Percentiles rank a stretch among this genome's conserved stretches.
These are phyloP conservation scores for Takifugu ocellatus DNA, from an alignment of 2,797 vertebrate species.

Conservation along the genomic window DNA sequence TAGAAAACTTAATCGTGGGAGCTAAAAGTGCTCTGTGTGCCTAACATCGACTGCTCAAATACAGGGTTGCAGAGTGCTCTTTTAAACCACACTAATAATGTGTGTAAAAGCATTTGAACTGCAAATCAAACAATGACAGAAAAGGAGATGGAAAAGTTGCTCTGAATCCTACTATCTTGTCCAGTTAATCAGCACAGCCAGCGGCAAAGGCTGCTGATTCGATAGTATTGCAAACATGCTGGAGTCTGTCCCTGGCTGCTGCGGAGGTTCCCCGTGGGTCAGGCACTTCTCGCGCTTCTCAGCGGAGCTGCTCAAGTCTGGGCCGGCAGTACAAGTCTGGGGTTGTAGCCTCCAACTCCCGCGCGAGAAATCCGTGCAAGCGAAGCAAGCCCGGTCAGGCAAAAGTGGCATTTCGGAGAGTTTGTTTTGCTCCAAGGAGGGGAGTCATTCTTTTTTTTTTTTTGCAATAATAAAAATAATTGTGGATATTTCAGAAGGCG, in stretches of 20 bases:
- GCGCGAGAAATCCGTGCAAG: constrained; percentile 24
- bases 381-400: background rate
- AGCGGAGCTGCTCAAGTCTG: constrained; percentile 36
- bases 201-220: too few relatives aligned
- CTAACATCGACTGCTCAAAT: too few relatives aligned
- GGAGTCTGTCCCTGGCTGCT: constrained; percentile 9
- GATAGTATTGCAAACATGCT: too few relatives aligned
- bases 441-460: constrained; percentile 9
- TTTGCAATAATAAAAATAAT: constrained; percentile 39
- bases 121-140: too few relatives aligned
- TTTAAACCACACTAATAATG: too few relatives aligned
- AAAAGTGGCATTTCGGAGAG: constrained; percentile 1
- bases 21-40: too few relatives aligned
- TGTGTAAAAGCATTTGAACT: too few relatives aligned
- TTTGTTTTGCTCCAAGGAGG: background rate
- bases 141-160: too few relatives aligned
- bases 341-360: constrained; percentile 36
- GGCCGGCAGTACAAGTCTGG: constrained; percentile 25
- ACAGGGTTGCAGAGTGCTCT: too few relatives aligned
- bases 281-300: constrained; percentile 24
- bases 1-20: too few relatives aligned
- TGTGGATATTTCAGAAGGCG: constrained; percentile 10
- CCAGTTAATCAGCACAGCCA: too few relatives aligned
- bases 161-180: too few relatives aligned
- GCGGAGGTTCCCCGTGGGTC: constrained; percentile 33